Base-by-base conservation (phyloP, 2,797 vertebrate species). In the Urocyon cinereoargenteus region DNA sequence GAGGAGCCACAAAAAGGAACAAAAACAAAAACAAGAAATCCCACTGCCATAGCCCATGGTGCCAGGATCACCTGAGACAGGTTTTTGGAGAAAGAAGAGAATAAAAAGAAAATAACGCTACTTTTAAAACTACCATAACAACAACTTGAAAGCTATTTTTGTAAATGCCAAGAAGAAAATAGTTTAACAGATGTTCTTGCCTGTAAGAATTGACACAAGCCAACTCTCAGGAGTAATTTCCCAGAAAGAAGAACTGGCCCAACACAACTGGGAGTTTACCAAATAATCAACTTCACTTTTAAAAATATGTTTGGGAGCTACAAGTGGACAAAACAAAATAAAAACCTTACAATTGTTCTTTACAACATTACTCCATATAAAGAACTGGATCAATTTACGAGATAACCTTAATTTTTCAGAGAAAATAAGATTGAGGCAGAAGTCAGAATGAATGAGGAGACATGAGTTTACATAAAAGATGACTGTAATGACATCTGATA, bases 91-190 rank as follows among this genome's bases (percentile, higher is more conserved):
- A 79, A 11, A 68, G 5, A 94, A 91, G 45, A 59, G 10, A 93
- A 19, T 31, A 79, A 14, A 93, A 51, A 92, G 21, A 82, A 49
- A 77, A 49, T 66, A 64, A 64, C 49, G 8, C 21, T 83, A 88
- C n/a, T 93, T 91, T 97, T 49, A 82, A 93, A 96, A 90, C 59
- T 55, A 93, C 61, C 15, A 24, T 19, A 66, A 64, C 28, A 86
- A 96, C 11, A 59, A 93, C 72, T 86, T 83, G 36, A 95, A 96
- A 96, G 68, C 49, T 96, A 78, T 95, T 96, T 97, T 97, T 97
- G 70, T 93, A 96, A 98, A 95, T 93, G 68, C 70, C 75, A 93
- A 66, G 57, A 96, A 83, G 64, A 88, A 95, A 97, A 88, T 40
- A 93, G 28, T n/a, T 84, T 72, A 92, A 28, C 73, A 95, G 88